phyloP scores from a whole-genome alignment of 2,888 invertebrate species.

The Lordiphosa andalusiaca region DNA sequence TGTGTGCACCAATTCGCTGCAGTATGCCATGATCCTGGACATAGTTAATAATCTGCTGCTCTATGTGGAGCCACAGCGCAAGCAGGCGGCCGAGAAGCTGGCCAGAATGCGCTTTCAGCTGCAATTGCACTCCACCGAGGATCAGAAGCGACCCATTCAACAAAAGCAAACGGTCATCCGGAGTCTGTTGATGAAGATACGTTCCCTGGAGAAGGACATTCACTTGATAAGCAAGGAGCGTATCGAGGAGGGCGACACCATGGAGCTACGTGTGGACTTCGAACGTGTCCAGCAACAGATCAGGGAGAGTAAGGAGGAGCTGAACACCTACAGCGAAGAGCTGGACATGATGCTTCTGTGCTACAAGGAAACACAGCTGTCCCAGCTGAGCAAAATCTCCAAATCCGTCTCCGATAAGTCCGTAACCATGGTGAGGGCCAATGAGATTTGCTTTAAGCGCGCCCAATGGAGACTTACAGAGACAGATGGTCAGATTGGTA shows the following conservation, averaged over 20 bases:
- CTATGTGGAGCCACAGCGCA: slow-evolving; percentile 97
- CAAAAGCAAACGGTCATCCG: slow-evolving; percentile 90
- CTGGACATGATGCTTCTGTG: slow-evolving; percentile 97
- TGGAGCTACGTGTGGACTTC: slow-evolving; percentile 84
- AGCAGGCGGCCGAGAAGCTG: slow-evolving; percentile 91
- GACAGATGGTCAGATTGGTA: slow-evolving; percentile 97
- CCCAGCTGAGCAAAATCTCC: slow-evolving; percentile 83
- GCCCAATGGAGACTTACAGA: slow-evolving; percentile 99
- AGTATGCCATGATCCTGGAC: slow-evolving; percentile 98
- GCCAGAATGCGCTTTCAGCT: slow-evolving; percentile 97
- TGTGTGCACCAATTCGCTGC: slow-evolving; percentile 96
- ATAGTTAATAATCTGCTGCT: slow-evolving; percentile 98
- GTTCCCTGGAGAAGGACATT: slow-evolving; percentile 93
- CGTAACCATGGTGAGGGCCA: slow-evolving; percentile 89
- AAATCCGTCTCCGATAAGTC: slow-evolving; percentile 87
- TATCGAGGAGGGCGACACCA: slow-evolving; percentile 84
- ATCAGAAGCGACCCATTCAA: slow-evolving; percentile 95
- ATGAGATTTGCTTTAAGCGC: slow-evolving; percentile 98
- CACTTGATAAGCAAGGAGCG: slow-evolving; percentile 91
- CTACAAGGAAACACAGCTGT: slow-evolving; percentile 89
- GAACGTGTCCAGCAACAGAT: slow-evolving; percentile 86
- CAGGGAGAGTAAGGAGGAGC: slow-evolving; percentile 92
- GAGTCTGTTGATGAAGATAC: slow-evolving; percentile 88
- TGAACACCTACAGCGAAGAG: slow-evolving; percentile 94
- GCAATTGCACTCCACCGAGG: slow-evolving; percentile 93